A percentile compares a stretch with the other conserved stretches of the same genome.
These are phyloP conservation scores for Yponomeuta plumbellus DNA, from an alignment of 2,888 invertebrate genomes.

Conservation along the genomic window DNA sequence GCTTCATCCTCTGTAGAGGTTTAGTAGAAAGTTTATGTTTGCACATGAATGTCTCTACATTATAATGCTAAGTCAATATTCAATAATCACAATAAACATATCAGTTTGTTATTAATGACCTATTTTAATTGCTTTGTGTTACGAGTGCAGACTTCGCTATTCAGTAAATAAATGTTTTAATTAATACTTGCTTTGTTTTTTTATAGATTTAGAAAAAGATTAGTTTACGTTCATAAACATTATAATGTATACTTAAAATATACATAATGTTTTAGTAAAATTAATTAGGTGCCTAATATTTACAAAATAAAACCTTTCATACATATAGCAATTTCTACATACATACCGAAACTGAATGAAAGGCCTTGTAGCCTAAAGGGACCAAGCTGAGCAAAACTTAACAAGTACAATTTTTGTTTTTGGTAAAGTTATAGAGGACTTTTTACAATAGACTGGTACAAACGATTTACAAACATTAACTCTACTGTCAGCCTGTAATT, in stretches of 20 bases:
- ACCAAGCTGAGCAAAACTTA: too few species aligned
- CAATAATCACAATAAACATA: conserved; percentile 57
- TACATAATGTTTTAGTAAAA: conserved; percentile 15
- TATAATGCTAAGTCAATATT: conserved; percentile 57
- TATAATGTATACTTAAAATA: conserved; percentile 25
- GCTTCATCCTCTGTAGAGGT: background rate
- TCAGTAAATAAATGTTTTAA: conserved; percentile 67
- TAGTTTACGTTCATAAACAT: conserved; percentile 20
- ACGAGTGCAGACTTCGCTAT: conserved; percentile 61
- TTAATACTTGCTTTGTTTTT: conserved; percentile 22
- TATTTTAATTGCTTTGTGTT: conserved; percentile 70
- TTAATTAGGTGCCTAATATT: conserved; percentile 6
- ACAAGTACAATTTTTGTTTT: too few species aligned
- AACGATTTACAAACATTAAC: too few species aligned
- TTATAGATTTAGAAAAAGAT: background rate
- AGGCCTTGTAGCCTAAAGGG: background rate
- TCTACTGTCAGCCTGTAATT: too few species aligned
- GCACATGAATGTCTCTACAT: conserved; percentile 42
- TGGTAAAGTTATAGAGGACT: too few species aligned
- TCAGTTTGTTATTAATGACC: conserved; percentile 70
- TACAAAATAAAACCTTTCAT: conserved; percentile 14
- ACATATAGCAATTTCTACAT: conserved; percentile 16
- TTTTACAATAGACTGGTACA: too few species aligned
- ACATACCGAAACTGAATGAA: conserved; percentile 14
- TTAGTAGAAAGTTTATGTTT: conserved; percentile 33